Evolutionary conservation across 2,888 invertebrate genomes (phyloP), one percentile per base, ranked within the genome.

Genomic region (Erpobdella octoculata): DNA sequence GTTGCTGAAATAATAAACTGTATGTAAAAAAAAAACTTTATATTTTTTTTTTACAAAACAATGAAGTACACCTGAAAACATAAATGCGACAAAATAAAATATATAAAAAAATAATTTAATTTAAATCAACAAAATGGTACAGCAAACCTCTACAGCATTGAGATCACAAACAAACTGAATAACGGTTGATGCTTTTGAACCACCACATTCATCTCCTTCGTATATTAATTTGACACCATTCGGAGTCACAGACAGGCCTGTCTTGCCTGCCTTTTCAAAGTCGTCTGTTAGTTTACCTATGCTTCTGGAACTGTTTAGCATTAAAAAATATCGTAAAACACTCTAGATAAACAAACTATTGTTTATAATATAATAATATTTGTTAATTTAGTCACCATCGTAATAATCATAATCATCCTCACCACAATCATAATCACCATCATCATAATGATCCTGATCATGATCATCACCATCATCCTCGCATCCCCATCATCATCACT

Each of bases 201-300:
- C 33, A 64, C 64, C 35, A 12, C 8, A 6, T 9, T 18, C 68
- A 35, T 53, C 68, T 68, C 68, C 68, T 31, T 68, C 53, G 35
- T 68, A 68, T 9, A 53, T 31, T 21, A 68, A 21, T 18, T 21
- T 48, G 48, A 48, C 31, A n/a, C 35, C 35, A 38, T 33, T 48
- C 28, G 21, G 48, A 28, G 41, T 48, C 6, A 68, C 28, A 46
- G 48, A 18, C 0, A 68, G 68, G 15, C 21, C 18, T n/a, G 8
- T 18, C 1, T 48, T 53, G 28, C 48, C 35, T 21, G 1, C 53
- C 8, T 1, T 28, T 48, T 9, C 12, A 8, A 25, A 21, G 6
- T 53, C 53, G 21, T 3, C 21, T 6, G 53, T 21, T n/a, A 68
- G 46, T 12, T 31, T 31, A 28, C 68, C 68, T 12, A 68, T 68